Evolutionary conservation across 2,797 vertebrate genomes (phyloP), one percentile per base, ranked within the genome.

Genomic region (Oreochromis mossambicus): DNA sequence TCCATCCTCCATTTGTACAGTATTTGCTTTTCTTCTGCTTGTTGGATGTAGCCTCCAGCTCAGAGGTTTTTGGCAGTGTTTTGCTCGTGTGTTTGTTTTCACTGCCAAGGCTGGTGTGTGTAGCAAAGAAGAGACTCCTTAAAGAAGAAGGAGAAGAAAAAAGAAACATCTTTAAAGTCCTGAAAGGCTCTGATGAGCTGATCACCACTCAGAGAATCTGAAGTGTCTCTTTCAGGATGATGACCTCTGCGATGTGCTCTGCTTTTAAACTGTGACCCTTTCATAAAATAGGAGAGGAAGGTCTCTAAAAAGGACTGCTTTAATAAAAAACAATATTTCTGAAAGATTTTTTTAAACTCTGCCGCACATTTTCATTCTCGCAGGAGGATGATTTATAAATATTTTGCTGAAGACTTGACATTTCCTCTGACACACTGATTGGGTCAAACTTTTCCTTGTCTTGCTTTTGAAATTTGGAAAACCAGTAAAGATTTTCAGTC

Each of bases 1-100:
- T 90, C 91, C 73, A 68, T 78, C 83, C 77, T 85, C 41, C 8
- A 3, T 84, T 61, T 83, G 80, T 46, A 41, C 88, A 68, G 80
- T 78, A 56, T 86, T 83, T 36, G 78, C 79, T 87, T 85, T 84
- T 87, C 86, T 90, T 54, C 61, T 79, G 83, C 79, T 85, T 4
- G 83, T 70, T 89, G 52, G 82, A 86, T 81, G 85, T 87, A 79
- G 91, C 92, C 92, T 87, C 36, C 46, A 90, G 92, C 91, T 89
- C 86, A 51, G 80, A 83, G 87, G 50, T 76, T 91, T 88, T 92
- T 95, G 93, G 93, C 94, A 87, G 87, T 26, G 4, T 55, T 86
- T 81, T 76, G 83, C 34, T 61, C 7, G 4, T 77, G 19, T 85
- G 83, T 89, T 91, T 91, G 85, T 80, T 89, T 89, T 82, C 79